A percentile compares a stretch with the other conserved stretches of the same genome.
phyloP scores from a whole-genome alignment of 2,888 invertebrate species.

The Hirtodrosophila trivittata region DNA sequence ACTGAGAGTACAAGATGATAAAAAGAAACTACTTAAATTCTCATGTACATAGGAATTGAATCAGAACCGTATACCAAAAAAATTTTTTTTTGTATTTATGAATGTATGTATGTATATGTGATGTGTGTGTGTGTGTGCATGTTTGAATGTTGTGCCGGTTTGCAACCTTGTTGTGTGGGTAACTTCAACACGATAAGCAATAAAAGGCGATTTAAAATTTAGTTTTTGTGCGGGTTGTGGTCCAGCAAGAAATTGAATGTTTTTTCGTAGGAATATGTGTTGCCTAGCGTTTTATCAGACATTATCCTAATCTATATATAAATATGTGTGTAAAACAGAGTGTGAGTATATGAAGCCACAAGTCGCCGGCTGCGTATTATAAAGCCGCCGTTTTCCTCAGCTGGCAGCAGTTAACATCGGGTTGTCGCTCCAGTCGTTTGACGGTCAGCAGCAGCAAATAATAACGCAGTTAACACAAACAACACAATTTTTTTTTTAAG shows the following conservation, averaged over 20 bases:
- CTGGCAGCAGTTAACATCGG: conserved; percentile 42
- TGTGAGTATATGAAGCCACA: conserved; percentile 21
- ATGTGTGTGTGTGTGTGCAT: neutral
- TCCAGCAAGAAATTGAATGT: conserved; percentile 15
- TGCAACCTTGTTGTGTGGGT: conserved; percentile 1
- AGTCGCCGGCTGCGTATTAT: conserved; percentile 32
- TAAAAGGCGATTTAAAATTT: conserved; percentile 1
- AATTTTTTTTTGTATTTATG: neutral
- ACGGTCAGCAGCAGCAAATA: conserved; percentile 3
- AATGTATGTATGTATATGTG: neutral
- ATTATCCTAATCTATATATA: conserved; percentile 48
- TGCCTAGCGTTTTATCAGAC: conserved; percentile 43
- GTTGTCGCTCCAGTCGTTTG: conserved; percentile 32
- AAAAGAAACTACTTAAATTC: neutral
- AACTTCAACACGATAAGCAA: neutral
- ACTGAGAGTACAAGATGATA: neutral
- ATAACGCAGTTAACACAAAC: neutral
- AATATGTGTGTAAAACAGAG: conserved; percentile 1
- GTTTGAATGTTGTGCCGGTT: neutral
- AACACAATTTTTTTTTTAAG: conserved; percentile 1
- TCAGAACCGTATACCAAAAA: neutral
- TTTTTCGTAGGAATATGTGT: conserved; percentile 22
- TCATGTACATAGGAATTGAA: no score
- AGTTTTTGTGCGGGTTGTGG: conserved; percentile 44
- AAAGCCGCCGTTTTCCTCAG: conserved; percentile 28